Base-by-base conservation (phyloP, 2,888 invertebrate genomes). In the Yponomeuta malinellus region DNA sequence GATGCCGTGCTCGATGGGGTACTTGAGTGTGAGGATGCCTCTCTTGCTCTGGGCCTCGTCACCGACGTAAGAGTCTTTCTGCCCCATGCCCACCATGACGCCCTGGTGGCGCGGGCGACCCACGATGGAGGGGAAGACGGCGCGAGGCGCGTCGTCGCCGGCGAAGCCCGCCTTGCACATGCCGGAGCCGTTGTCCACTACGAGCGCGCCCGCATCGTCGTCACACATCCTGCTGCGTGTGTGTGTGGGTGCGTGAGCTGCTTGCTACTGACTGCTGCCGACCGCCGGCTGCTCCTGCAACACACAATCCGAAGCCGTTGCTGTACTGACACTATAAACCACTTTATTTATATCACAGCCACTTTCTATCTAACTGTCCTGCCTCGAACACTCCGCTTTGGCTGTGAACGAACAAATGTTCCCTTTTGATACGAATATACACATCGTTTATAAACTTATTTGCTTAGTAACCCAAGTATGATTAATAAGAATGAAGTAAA, bases 151-250 rank as follows among this genome's bases (percentile, higher is more conserved):
- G 93, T 97, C 97, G 87, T 97, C 97, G 77, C 97, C 97, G 92
- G 97, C 97, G 93, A 97, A 97, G 83, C 97, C 97, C 93, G 97
- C 97, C 89, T 97, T 97, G 95, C 97, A 97, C 96, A 97, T 97
- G 90, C 97, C 97, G 94, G 97, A 97, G 87, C 97, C 97, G 94
- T 97, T 97, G 95, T 97, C 97, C 86, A 96, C 95, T 90, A 96
- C 96, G 89, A 96, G 94, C 87, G 96, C 96, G 90, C 97, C 97
- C 94, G 98, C 97, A 93, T 98, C 98, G 92, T 98, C 98, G 95
- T 98, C 97, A 94, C 97, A 97, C 97, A 97, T 97, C 86, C 94
- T 95, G 76, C 52, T 52, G 43, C 43, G 43, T n/a, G 67, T 67
- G 43, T 12, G 67, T 37, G 67, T 67, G 43, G 4, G 67, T 37